phyloP scores from a whole-genome alignment of 2,888 invertebrate species.

The Xestia ashworthii region DNA sequence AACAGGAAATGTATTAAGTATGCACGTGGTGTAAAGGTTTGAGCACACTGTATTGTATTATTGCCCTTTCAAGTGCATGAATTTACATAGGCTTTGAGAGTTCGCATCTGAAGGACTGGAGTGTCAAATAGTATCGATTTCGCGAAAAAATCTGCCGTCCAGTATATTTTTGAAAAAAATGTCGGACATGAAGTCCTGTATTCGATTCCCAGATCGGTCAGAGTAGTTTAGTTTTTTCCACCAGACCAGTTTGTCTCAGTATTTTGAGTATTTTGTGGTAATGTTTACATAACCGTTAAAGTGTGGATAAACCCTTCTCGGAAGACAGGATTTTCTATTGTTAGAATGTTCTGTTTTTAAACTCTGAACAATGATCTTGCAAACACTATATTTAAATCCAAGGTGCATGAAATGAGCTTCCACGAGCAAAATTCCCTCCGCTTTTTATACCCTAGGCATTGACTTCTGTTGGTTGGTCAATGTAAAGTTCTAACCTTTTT shows the following conservation, averaged over 20 bases:
- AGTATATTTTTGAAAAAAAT: neutral
- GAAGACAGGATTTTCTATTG: neutral
- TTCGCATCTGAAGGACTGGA: neutral
- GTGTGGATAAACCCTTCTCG: neutral
- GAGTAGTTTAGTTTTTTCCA: neutral
- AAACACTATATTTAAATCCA: neutral
- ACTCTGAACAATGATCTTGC: neutral
- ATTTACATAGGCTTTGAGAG: neutral
- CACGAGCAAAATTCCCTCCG: neutral
- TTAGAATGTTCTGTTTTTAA: neutral
- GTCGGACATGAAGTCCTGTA: neutral
- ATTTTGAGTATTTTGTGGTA: too few species aligned
- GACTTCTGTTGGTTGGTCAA: neutral
- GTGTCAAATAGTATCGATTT: neutral
- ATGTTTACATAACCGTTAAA: neutral
- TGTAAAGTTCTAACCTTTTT: neutral
- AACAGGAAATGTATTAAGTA: constrained; percentile 57
- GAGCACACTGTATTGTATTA: constrained; percentile 15
- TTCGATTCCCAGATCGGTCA: neutral
- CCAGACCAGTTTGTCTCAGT: neutral
- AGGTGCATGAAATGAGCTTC: neutral
- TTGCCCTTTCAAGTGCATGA: neutral
- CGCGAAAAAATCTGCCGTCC: neutral
- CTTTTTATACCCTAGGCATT: neutral
- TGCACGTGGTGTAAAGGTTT: constrained; percentile 55